Base-by-base conservation (phyloP, 2,113 vertebrate genomes). In the Mesembrinibis cayennensis region DNA sequence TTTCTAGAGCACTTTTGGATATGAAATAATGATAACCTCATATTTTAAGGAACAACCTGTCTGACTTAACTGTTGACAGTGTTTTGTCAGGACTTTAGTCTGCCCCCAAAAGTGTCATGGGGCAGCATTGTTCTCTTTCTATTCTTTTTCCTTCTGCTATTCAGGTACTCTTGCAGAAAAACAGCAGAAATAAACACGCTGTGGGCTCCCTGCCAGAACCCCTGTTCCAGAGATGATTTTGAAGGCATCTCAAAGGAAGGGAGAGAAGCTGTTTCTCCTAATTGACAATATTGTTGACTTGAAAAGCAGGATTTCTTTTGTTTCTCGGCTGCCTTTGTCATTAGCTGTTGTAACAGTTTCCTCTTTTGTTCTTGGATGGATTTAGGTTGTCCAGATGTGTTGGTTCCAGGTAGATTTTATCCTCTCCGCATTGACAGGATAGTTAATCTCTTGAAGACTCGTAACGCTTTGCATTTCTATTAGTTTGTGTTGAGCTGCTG, bases 201-300 rank as follows among this genome's bases (percentile, higher is more conserved):
- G 3, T 62, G 44, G 40, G 63, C 50, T 94, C 22, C 6, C 17
- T 73, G 59, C 45, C 89, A 90, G 38, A 77, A 5, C 45, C 42
- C 1, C 0, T 30, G 17, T 25, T 90, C 66, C 55, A 62, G 76
- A 69, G 25, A 6, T 32, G 55, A 9, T 62, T 73, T 44, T 83
- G 86, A 65, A 88, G 72, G 42, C 50, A 62, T 45, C 91, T 83
- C 53, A 81, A 79, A 82, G 71, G 89, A 83, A 90, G 13, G 38
- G 13, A n/a, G 42, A 83, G 55, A 66, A 91, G 36, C 45, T 72
- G 11, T 45, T 87, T 87, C 69, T 95, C 32, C 55, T 70, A 10
- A 23, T 13, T 77, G 59, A 38, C 47, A 22, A 38, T 53, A 69
- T 3, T 15, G 58, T 32, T 65, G 63, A 18, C 52, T 79, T 79